A percentile compares a stretch with the other conserved stretches of the same genome.
Conservation (phyloP, 2,797 vertebrate species). For the Micromesistius poutassou region DNA sequence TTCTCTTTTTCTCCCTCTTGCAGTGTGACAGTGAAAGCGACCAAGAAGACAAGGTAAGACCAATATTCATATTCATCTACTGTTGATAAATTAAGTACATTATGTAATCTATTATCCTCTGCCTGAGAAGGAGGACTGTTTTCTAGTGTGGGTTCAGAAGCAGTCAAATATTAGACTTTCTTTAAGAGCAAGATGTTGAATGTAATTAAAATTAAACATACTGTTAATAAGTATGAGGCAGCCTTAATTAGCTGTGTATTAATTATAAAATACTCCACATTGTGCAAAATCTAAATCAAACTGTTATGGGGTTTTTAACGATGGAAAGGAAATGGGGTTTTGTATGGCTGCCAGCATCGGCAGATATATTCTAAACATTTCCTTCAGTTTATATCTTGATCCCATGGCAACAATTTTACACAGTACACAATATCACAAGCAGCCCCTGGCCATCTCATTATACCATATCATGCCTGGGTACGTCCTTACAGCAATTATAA, state of each 20-base stretch:
- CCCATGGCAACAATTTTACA: background rate
- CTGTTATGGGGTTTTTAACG: slow-evolving; percentile 60
- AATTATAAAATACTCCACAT: slow-evolving; percentile 69
- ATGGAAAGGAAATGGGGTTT: slow-evolving; percentile 24
- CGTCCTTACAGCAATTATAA: background rate
- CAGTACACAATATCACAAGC: background rate
- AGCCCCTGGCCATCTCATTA: background rate
- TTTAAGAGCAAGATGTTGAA: slow-evolving; percentile 58
- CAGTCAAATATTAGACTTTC: slow-evolving; percentile 58
- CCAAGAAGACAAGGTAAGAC: slow-evolving; percentile 91
- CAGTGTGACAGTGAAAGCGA: slow-evolving; percentile 95
- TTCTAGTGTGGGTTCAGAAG: slow-evolving; percentile 35
- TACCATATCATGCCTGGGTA: background rate
- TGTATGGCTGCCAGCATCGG: background rate
- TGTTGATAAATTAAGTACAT: background rate
- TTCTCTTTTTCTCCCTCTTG: slow-evolving; percentile 27
- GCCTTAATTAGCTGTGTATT: slow-evolving; percentile 72
- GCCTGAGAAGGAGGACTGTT: slow-evolving; percentile 4
- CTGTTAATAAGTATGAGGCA: slow-evolving; percentile 69
- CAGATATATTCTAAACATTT: background rate
- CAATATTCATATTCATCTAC: background rate
- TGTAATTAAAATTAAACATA: slow-evolving; percentile 74
- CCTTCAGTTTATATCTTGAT: background rate
- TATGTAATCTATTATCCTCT: background rate
- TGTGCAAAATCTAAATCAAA: slow-evolving; percentile 66